Conservation (phyloP, 2,888 invertebrate species). For the Dromius quadrimaculatus region DNA sequence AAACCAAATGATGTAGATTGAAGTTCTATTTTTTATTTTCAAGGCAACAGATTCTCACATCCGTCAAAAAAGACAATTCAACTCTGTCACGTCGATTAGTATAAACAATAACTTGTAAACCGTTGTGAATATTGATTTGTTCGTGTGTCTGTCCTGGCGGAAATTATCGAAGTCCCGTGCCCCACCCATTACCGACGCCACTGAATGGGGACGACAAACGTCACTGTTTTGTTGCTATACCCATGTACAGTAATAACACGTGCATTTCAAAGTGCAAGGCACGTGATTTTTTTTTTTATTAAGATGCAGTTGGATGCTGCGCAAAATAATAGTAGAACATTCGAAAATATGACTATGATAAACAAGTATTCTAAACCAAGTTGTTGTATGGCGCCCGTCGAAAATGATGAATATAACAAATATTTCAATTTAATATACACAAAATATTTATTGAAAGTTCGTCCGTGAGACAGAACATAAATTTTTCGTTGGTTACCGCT, state of each 20-base stretch:
- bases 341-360: too few species aligned
- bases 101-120: constrained; percentile 13
- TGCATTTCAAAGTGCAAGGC: constrained; percentile 7
- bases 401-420: too few species aligned
- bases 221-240: constrained; percentile 4
- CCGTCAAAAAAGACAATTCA: background rate
- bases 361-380: too few species aligned
- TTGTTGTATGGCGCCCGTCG: too few species aligned
- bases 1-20: too few species aligned
- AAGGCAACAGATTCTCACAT: background rate
- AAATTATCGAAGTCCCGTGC: too few species aligned
- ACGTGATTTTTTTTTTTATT: background rate
- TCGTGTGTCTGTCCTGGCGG: constrained; percentile 13
- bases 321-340: too few species aligned
- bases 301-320: constrained; percentile 17
- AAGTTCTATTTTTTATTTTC: too few species aligned
- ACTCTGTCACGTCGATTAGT: constrained; percentile 22
- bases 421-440: too few species aligned
- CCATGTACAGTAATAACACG: constrained; percentile 6
- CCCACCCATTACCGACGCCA: background rate
- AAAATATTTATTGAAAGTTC: too few species aligned
- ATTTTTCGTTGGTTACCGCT: too few species aligned
- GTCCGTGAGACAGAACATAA: too few species aligned
- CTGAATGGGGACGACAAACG: background rate
- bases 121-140: constrained; percentile 12